Evolutionary conservation across 2,797 vertebrate species (phyloP).

Genomic region (Syngnathus rostellatus): DNA sequence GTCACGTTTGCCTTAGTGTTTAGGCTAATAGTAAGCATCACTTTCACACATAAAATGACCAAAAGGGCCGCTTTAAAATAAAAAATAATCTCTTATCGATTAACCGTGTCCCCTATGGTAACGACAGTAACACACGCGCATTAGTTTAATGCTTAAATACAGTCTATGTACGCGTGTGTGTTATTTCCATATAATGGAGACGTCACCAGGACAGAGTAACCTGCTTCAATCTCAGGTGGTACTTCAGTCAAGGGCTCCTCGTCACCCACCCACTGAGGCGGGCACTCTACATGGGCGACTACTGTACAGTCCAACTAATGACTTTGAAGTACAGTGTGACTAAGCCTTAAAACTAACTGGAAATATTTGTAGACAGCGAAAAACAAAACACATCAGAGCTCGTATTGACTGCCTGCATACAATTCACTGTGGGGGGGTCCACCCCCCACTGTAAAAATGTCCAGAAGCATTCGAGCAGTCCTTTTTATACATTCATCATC

Average conservation of each 20-base stretch:
- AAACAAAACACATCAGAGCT: slow-evolving; percentile 11
- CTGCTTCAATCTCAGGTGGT: slow-evolving; percentile 10
- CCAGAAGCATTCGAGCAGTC: slow-evolving; percentile 21
- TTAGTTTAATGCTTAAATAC: slow-evolving; percentile 8
- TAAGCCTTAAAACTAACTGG: background rate
- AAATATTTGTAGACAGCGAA: slow-evolving; percentile 10
- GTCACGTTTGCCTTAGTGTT: background rate
- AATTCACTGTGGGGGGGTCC: slow-evolving; percentile 20
- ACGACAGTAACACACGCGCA: slow-evolving; percentile 19
- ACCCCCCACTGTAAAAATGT: slow-evolving; percentile 20
- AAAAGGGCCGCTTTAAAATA: slow-evolving; percentile 5
- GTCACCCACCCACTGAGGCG: background rate
- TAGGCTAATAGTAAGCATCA: slow-evolving; percentile 2
- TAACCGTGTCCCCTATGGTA: slow-evolving; percentile 12
- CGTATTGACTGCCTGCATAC: slow-evolving; percentile 13
- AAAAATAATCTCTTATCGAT: slow-evolving; percentile 18
- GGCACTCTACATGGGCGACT: background rate
- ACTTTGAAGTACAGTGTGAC: background rate
- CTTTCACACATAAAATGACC: background rate
- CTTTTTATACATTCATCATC: slow-evolving; percentile 62
- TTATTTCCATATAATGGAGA: slow-evolving; percentile 9
- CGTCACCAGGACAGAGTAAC: slow-evolving; percentile 5
- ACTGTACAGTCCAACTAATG: background rate
- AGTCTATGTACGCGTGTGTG: slow-evolving; percentile 22
- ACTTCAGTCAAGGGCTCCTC: slow-evolving; percentile 4